Conservation (phyloP, 2,888 invertebrate genomes). For the Argyra leucocephala region DNA sequence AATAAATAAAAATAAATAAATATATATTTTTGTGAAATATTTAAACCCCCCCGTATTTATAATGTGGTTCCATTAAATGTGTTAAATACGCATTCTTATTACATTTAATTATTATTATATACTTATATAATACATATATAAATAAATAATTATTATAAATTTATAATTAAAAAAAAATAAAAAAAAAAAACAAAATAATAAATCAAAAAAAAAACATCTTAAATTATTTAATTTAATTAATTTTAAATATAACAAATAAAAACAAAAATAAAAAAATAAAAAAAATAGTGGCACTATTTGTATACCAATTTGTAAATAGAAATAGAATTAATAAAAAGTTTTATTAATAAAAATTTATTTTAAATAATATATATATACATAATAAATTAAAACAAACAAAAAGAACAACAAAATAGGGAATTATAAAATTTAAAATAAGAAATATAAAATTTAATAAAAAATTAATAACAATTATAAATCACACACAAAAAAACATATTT, state of each 20-base stretch:
- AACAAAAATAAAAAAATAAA: no score
- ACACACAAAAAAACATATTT: no score
- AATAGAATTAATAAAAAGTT: background rate
- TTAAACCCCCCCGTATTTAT: background rate
- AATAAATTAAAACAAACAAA: background rate
- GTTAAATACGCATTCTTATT: background rate
- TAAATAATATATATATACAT: background rate
- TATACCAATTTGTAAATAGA: background rate
- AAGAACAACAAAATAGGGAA: no score
- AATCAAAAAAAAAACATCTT: background rate
- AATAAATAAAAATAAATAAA: background rate
- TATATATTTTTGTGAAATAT: background rate
- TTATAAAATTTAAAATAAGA: no score
- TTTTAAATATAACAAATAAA: background rate
- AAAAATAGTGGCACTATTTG: background rate
- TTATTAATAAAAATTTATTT: background rate
- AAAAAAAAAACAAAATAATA: no score
- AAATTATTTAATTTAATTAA: no score
- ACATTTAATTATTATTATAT: background rate
- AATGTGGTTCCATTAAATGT: background rate
- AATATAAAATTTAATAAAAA: no score
- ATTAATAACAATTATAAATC: no score
- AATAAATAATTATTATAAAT: background rate
- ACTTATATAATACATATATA: background rate
- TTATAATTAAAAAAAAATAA: background rate